Base-by-base conservation (phyloP, 2,797 vertebrate genomes). In the Urophycis tenuis region DNA sequence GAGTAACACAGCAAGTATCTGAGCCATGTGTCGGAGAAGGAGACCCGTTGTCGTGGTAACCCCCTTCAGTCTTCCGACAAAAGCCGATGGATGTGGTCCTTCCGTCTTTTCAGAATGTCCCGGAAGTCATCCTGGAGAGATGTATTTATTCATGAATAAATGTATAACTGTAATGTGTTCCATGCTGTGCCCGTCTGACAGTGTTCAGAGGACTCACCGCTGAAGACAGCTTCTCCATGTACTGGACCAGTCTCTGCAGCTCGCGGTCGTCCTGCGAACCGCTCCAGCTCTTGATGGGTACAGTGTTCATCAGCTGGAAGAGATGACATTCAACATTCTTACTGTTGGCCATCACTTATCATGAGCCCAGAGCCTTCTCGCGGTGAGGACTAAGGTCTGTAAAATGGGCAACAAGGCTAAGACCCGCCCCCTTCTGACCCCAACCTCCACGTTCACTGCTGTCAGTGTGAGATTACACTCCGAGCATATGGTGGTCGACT, bases 251-350 rank as follows among this genome's bases (percentile, higher is more conserved):
- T 25, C 76, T 90, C 74, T 91, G 93, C 4, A 96, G 92, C 31
- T 95, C 95, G 60, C 86, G 34, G 22, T 96, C 95, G 3, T 77
- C 74, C 0, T 78, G 31, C 74, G 91, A 89, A 0, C 94, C 94
- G 1, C 78, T 77, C 95, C 94, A 95, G 79, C 89, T 92, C 9
- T 87, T 93, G 73, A 95, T 91, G 0, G 81, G 90, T 82, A 95
- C 87, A 7, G 92, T 93, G 84, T 96, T 96, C 88, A 93, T 90
- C 82, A 93, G 81, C 94, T 96, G 82, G 78, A 82, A 80, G 80
- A 70, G 6, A 73, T 12, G 10, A 2, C 34, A 3, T 6, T 36
- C 9, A 9, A 34, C 0, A 35, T 19, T 22, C 19, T 35, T 33
- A 34, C 71, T 33, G 32, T 32, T 17, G 32, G 3, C 70, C 19